Percentiles rank a stretch among this genome's conserved stretches.
These are phyloP conservation scores for Maniola jurtina DNA, from an alignment of 1,140 invertebrate species.

Conservation along the genomic window DNA sequence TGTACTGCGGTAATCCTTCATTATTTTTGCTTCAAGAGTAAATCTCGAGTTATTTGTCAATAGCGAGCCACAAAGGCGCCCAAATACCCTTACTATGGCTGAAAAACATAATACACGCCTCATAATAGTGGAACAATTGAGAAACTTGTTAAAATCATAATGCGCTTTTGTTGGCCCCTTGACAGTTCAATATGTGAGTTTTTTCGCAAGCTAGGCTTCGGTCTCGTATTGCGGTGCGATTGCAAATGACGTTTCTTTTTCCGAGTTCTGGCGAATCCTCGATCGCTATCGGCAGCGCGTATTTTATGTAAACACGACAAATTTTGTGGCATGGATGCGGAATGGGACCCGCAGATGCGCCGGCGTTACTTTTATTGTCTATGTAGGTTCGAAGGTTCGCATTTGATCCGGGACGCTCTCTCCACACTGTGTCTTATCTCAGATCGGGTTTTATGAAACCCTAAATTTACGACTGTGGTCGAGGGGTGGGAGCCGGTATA, in stretches of 20 bases:
- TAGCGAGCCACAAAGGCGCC: slow-evolving; percentile 72
- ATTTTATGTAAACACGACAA: slow-evolving; percentile 77
- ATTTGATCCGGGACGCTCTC: slow-evolving; percentile 73
- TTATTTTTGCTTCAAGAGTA: slow-evolving; percentile 69
- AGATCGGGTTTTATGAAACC: slow-evolving; percentile 78
- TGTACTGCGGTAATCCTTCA: slow-evolving; percentile 64
- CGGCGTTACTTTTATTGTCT: slow-evolving; percentile 74
- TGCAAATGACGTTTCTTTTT: slow-evolving; percentile 59
- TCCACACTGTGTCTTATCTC: slow-evolving; percentile 77
- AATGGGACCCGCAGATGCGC: slow-evolving; percentile 66
- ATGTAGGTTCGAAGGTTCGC: slow-evolving; percentile 60
- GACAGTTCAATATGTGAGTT: slow-evolving; percentile 65
- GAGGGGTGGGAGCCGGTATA: slow-evolving; percentile 65
- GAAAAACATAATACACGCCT: slow-evolving; percentile 74
- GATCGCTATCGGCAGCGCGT: slow-evolving; percentile 65
- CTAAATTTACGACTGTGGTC: slow-evolving; percentile 77
- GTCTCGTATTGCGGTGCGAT: slow-evolving; percentile 55
- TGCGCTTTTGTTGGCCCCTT: slow-evolving; percentile 68
- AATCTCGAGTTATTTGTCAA: slow-evolving; percentile 76
- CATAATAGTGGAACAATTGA: slow-evolving; percentile 72
- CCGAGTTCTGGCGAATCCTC: slow-evolving; percentile 58
- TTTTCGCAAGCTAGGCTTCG: slow-evolving; percentile 42
- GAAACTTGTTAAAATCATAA: slow-evolving; percentile 77
- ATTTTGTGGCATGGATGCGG: slow-evolving; percentile 59
- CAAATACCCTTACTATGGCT: slow-evolving; percentile 72